Evolutionary conservation across 2,113 vertebrate species (phyloP).

Genomic region (Meriones unguiculatus): DNA sequence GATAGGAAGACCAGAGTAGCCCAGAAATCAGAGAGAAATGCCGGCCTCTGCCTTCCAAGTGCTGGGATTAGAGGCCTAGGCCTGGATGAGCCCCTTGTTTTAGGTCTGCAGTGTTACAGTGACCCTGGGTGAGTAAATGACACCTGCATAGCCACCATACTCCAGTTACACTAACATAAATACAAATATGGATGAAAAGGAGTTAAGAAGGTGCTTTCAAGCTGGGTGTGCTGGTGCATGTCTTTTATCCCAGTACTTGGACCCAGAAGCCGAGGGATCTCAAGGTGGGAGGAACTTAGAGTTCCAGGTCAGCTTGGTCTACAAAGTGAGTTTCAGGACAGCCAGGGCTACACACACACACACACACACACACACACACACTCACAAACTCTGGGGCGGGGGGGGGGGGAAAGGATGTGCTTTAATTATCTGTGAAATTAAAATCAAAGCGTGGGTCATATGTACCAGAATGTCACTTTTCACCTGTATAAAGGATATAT

Average conservation of each 20-base stretch:
- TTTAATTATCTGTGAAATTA: constrained; percentile 59
- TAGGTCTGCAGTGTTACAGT: not conserved
- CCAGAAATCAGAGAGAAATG: not conserved
- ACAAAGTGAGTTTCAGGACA: not conserved
- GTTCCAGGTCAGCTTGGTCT: not conserved
- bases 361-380: no score
- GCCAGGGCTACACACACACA: not conserved
- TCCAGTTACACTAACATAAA: constrained; percentile 29
- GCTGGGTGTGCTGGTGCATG: no score
- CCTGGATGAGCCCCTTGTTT: not conserved
- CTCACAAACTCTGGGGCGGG: no score
- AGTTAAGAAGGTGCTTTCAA: not conserved
- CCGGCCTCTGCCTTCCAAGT: not conserved
- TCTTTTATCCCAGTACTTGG: not conserved
- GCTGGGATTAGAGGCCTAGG: not conserved
- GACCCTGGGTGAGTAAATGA: constrained; percentile 27
- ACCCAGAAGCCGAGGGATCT: no score
- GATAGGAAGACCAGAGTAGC: no score
- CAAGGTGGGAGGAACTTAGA: not conserved
- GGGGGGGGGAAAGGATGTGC: not conserved
- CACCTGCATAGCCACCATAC: not conserved
- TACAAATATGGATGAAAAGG: not conserved
- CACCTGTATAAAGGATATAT: not conserved
- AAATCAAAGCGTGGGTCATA: constrained; percentile 15
- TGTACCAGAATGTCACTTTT: not conserved